Evolutionary conservation across 2,113 vertebrate species (phyloP).

Genomic region (Strix aluco): DNA sequence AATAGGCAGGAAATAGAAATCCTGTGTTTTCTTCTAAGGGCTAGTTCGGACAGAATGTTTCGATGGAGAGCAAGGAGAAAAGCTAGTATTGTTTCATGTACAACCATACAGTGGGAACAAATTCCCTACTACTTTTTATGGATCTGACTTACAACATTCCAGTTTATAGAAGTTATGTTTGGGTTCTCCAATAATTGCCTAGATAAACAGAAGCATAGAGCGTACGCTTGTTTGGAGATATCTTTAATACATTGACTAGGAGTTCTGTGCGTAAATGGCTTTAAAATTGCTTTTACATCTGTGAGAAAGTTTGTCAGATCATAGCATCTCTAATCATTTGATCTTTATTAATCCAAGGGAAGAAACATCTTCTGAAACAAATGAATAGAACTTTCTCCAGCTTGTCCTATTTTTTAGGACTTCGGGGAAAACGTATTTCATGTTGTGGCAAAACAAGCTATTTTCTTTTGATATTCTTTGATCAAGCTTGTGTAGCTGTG

Average conservation of each 20-base stretch:
- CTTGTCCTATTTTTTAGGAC: neutral
- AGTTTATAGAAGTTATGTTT: neutral
- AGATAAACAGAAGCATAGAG: neutral
- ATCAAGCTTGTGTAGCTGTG: neutral
- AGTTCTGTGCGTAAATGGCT: neutral
- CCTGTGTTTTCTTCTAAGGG: neutral
- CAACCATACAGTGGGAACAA: neutral
- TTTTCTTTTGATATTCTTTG: neutral
- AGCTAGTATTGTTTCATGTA: fast-evolving
- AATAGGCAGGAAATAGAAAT: neutral
- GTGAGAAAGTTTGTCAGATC: neutral
- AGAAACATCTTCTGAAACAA: neutral
- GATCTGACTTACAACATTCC: neutral
- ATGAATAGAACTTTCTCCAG: neutral
- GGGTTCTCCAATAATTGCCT: neutral
- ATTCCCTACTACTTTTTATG: neutral
- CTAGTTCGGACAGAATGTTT: neutral
- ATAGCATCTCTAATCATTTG: neutral
- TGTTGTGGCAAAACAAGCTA: neutral
- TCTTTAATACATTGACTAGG: neutral
- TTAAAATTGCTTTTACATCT: neutral
- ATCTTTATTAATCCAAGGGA: neutral
- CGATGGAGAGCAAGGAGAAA: neutral
- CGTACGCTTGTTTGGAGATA: neutral
- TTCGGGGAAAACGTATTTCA: neutral